phyloP scores from a whole-genome alignment of 2,797 vertebrate genomes.

The Hapalemur alaotrensis region DNA sequence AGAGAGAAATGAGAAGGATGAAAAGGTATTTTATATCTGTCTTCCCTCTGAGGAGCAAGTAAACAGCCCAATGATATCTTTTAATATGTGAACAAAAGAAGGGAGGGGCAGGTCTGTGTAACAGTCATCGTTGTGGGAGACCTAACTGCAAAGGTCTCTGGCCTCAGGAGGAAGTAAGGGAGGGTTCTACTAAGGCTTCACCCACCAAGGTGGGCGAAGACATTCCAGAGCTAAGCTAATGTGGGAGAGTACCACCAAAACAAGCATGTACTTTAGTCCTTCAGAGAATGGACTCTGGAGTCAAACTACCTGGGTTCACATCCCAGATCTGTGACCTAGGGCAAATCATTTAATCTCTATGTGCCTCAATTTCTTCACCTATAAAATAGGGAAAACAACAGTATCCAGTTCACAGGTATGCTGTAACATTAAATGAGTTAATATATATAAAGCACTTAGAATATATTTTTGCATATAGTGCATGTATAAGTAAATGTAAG shows the following conservation, averaged over 20 bases:
- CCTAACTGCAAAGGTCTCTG: background rate
- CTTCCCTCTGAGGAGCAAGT: background rate
- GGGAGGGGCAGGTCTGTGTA: background rate
- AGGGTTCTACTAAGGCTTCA: background rate
- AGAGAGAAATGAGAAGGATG: background rate
- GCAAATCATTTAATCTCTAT: background rate
- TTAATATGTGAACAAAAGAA: background rate
- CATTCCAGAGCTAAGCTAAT: background rate
- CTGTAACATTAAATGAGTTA: background rate
- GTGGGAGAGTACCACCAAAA: accelerated
- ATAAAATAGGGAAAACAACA: background rate
- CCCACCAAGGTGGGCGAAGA: no score
- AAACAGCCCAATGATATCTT: background rate
- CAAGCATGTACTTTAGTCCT: background rate
- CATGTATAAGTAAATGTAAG: no score
- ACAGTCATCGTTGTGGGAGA: accelerated
- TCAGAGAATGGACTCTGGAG: background rate
- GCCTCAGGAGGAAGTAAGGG: background rate
- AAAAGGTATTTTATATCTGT: background rate
- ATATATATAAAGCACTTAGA: background rate
- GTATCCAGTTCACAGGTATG: background rate
- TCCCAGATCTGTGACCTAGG: background rate
- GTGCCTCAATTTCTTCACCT: background rate
- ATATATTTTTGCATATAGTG: background rate
- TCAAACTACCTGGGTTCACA: background rate